Base-by-base conservation (phyloP, 2,797 vertebrate genomes). In the Harpagifer antarcticus region DNA sequence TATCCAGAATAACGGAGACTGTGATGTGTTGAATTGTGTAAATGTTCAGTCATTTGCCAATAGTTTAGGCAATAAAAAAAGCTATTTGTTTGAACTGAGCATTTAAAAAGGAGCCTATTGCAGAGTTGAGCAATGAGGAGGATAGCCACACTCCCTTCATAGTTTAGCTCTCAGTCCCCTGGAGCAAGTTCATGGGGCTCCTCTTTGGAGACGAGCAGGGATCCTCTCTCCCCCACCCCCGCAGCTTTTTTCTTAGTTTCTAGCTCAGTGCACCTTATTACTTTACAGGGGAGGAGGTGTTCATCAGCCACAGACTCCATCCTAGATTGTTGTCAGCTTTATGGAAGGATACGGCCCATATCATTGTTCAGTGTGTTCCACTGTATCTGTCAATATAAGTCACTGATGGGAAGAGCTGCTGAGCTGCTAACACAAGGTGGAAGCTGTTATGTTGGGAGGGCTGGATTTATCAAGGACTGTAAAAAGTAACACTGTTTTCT, bases 181-280 rank as follows among this genome's bases (percentile, higher is more conserved):
- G 57, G 48, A 83, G 79, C 78, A 23, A 52, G 55, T 71, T 76
- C 27, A 45, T 62, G 27, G 71, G 47, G 72, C 59, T 79, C 66
- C 68, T 45, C 81, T 77, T 69, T 63, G 42, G 50, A 77, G 74
- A 75, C 67, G 44, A 62, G 19, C 74, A 68, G 73, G 48, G 72
- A 79, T 56, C 54, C 67, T 77, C 87, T 45, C 81, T n/a, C 81
- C 77, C 58, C 56, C 23, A 44, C 15, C 70, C 68, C 79, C 49
- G 31, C 66, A 63, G 67, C 47, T 58, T 77, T 80, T 48, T 47
- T 60, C 53, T 27, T 7, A 60, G 72, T 85, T 89, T 91, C 81
- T 85, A 86, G 79, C 84, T 91, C 82, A 87, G 78, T 58, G 84
- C 76, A 82, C 17, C 11, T 89, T 88, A 90, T 92, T 88, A 88